Evolutionary conservation across 2,888 invertebrate genomes (phyloP).

Genomic region (Caenorhabditis sp.): DNA sequence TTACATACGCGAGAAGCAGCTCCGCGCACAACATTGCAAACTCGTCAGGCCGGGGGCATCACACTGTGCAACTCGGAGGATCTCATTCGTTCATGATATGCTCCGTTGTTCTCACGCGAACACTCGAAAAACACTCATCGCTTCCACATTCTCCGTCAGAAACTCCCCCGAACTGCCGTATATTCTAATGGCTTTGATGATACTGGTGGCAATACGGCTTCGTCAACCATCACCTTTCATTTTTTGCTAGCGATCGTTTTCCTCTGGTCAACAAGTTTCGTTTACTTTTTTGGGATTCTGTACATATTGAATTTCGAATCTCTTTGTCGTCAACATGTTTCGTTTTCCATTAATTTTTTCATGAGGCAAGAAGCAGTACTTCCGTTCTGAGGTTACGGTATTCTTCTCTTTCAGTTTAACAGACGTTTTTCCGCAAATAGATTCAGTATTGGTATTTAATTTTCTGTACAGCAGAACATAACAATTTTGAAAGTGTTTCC

Average conservation of each 20-base stretch:
- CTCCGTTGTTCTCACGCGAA: conserved; percentile 66
- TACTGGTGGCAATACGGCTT: conserved; percentile 26
- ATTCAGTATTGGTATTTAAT: neutral
- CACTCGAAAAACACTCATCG: conserved; percentile 63
- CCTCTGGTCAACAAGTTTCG: conserved; percentile 54
- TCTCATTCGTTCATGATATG: conserved; percentile 47
- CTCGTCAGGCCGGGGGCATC: conserved; percentile 17
- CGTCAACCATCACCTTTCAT: conserved; percentile 33
- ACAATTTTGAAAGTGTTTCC: neutral
- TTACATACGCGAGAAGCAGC: conserved; percentile 62
- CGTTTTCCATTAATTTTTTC: conserved; percentile 39
- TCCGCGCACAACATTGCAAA: conserved; percentile 29
- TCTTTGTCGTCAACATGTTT: conserved; percentile 6
- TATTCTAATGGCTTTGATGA: conserved; percentile 34
- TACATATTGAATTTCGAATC: conserved; percentile 33
- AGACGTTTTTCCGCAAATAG: neutral
- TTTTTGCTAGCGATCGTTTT: conserved; percentile 19
- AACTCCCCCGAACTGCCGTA: conserved; percentile 4
- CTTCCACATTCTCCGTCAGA: neutral
- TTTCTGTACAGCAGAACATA: neutral
- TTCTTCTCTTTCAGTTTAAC: neutral
- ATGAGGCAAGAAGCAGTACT: neutral
- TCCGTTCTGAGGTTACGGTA: neutral
- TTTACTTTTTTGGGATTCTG: conserved; percentile 36
- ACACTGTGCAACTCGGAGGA: conserved; percentile 21